Conservation (phyloP, 2,797 vertebrate species). For the Buphagus erythrorhynchus region DNA sequence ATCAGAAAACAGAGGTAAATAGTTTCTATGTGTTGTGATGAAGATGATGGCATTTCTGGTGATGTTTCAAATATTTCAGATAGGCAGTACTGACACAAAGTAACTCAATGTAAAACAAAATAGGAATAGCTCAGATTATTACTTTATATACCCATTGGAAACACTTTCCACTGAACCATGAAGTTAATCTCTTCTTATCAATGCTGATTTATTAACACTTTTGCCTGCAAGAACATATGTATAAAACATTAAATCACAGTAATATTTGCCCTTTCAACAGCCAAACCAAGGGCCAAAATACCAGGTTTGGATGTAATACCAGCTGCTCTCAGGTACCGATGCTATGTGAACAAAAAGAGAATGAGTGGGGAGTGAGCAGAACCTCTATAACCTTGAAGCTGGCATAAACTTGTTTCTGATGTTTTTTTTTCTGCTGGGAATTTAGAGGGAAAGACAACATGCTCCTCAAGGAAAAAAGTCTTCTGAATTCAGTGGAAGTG, state of each 20-base stretch:
- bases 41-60: background rate
- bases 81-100: background rate
- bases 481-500: background rate
- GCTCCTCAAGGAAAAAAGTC: background rate
- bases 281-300: background rate
- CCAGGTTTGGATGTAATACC: background rate
- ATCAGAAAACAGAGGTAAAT: background rate
- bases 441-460: background rate
- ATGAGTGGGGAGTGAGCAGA: fast-evolving
- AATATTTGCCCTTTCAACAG: background rate
- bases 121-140: background rate
- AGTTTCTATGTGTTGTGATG: background rate
- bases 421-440: background rate
- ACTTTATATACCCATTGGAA: background rate
- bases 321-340: background rate
- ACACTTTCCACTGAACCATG: background rate
- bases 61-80: background rate
- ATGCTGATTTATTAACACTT: background rate
- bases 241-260: background rate
- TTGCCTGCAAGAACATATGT: background rate
- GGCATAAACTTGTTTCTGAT: background rate
- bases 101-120: background rate
- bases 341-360: background rate
- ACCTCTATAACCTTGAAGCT: background rate
- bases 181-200: background rate